These are phyloP conservation scores for Dyspetes luteomarginatus DNA, from an alignment of 2,888 invertebrate genomes.

Conservation along the genomic window DNA sequence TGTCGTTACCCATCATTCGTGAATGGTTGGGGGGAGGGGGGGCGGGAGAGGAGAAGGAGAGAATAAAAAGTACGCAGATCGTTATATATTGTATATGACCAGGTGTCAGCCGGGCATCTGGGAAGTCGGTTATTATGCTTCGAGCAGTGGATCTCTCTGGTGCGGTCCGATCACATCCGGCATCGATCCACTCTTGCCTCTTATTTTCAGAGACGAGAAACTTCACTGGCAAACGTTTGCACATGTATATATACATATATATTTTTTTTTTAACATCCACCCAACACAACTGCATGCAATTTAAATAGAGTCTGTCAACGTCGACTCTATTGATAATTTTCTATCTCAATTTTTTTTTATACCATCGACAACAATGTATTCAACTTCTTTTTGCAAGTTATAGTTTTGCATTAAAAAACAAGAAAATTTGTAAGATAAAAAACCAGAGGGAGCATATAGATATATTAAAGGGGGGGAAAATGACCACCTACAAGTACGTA, in stretches of 20 bases:
- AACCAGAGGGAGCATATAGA: slow-evolving; percentile 54
- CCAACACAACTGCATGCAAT: too few relatives aligned
- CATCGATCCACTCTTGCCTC: slow-evolving; percentile 8
- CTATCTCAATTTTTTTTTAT: too few relatives aligned
- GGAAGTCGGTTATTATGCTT: neutral
- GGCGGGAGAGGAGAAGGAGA: neutral
- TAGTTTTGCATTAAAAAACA: slow-evolving; percentile 61
- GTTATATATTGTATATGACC: slow-evolving; percentile 9
- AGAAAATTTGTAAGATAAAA: slow-evolving; percentile 69
- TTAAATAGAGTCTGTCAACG: too few relatives aligned
- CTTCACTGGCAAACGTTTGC: too few relatives aligned
- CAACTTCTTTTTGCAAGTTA: neutral
- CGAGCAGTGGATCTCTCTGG: slow-evolving; percentile 21
- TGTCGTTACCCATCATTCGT: neutral
- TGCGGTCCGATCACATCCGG: slow-evolving; percentile 51
- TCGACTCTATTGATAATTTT: too few relatives aligned
- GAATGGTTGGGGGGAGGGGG: neutral
- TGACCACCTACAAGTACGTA: slow-evolving; percentile 78
- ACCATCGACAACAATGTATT: neutral
- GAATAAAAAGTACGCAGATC: neutral
- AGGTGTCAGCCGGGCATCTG: slow-evolving; percentile 18
- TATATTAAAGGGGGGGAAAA: slow-evolving; percentile 69
- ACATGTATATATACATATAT: neutral
- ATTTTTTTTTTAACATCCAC: neutral
- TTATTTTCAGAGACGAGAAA: neutral